Conservation (phyloP, 1,140 invertebrate species). For the Saccostrea echinata region DNA sequence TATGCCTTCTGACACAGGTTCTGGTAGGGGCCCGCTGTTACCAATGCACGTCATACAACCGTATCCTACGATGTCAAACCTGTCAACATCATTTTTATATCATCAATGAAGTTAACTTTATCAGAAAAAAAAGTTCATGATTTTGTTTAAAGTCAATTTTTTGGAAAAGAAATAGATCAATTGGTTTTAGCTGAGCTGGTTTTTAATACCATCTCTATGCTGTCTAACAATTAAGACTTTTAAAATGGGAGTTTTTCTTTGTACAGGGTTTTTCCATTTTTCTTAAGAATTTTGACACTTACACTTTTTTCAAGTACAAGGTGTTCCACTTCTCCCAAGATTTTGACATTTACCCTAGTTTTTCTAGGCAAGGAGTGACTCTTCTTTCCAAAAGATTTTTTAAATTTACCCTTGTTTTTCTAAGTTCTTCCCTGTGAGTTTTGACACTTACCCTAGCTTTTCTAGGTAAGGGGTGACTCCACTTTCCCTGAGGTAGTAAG, state of each 20-base stretch:
- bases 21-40: constrained; percentile 96
- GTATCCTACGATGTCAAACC: constrained; percentile 96
- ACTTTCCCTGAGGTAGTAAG: constrained; percentile 94
- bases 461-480: constrained; percentile 93
- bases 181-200: too few relatives aligned
- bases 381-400: background rate
- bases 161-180: too few relatives aligned
- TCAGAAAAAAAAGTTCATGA: too few relatives aligned
- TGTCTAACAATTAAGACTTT: too few relatives aligned
- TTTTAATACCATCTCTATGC: too few relatives aligned
- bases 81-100: constrained; percentile 52
- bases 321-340: background rate
- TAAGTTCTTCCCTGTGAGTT: background rate
- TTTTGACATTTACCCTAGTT: background rate
- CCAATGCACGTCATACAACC: constrained; percentile 99
- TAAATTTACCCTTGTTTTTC: background rate
- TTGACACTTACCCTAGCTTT: constrained; percentile 85
- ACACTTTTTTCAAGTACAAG: too few relatives aligned
- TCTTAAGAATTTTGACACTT: too few relatives aligned
- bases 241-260: too few relatives aligned
- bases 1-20: constrained; percentile 94
- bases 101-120: too few relatives aligned
- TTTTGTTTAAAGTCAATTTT: too few relatives aligned
- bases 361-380: background rate
- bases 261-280: background rate